phyloP scores from a whole-genome alignment of 2,113 vertebrate genomes.

The Sylvietta virens region DNA sequence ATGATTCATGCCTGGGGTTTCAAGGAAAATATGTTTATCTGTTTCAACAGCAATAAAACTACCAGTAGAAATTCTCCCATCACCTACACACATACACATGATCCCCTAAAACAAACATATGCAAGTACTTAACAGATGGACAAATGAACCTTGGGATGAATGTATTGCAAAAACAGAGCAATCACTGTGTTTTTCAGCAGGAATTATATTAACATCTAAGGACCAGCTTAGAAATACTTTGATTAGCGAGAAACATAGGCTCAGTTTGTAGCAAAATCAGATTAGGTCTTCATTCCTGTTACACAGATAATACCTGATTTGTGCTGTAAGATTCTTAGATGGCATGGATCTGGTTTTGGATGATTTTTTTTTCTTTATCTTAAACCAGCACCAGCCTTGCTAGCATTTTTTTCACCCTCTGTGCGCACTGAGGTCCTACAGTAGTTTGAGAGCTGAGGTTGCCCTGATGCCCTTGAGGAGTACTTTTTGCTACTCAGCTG shows the following conservation, averaged over 20 bases:
- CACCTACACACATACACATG: neutral
- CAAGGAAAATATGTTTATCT: constrained; percentile 63
- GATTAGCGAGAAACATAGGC: neutral
- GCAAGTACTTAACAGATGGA: constrained; percentile 68
- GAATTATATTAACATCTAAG: neutral
- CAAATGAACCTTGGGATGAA: constrained; percentile 64
- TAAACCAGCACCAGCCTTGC: neutral
- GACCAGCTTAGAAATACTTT: neutral
- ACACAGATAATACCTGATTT: neutral
- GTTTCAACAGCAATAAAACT: constrained; percentile 63
- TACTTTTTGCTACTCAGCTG: constrained; percentile 42
- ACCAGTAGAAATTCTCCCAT: constrained; percentile 55
- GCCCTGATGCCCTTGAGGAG: constrained; percentile 33
- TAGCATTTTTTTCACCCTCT: neutral
- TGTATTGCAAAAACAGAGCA: constrained; percentile 41
- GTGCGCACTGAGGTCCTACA: neutral
- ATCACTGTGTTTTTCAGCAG: neutral
- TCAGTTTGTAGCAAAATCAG: neutral
- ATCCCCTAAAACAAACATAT: constrained; percentile 24
- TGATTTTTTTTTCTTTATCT: neutral
- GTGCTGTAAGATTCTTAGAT: neutral
- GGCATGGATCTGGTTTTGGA: neutral
- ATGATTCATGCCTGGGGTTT: constrained; percentile 58
- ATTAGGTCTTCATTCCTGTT: neutral
- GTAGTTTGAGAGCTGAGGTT: neutral